Percentiles rank a stretch among this genome's conserved stretches.
Evolutionary conservation across 1,140 invertebrate species (phyloP).

Genomic region (Drosophila subobscura): DNA sequence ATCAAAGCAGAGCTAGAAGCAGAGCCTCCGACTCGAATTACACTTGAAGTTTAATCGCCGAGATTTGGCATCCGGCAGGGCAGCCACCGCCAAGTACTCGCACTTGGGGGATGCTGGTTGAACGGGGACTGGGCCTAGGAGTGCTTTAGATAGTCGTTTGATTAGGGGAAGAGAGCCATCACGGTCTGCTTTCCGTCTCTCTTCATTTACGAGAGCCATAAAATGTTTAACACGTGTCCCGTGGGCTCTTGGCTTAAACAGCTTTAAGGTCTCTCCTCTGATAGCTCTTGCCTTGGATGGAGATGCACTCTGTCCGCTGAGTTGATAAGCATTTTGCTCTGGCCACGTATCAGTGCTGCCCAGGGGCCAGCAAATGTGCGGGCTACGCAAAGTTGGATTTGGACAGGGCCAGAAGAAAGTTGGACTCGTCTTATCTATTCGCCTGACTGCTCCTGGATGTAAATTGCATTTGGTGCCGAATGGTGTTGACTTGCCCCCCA

Average conservation of each 20-base stretch:
- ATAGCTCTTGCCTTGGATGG: background rate
- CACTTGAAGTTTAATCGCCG: constrained; percentile 45
- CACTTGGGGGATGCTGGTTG: background rate
- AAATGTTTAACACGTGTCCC: constrained; percentile 54
- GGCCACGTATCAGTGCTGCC: constrained; percentile 46
- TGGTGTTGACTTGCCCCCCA: background rate
- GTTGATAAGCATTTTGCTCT: constrained; percentile 33
- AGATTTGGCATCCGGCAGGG: constrained; percentile 33
- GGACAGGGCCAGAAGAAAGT: constrained; percentile 28
- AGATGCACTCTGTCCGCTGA: constrained; percentile 43
- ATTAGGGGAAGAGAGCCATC: background rate
- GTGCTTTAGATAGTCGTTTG: constrained; percentile 9
- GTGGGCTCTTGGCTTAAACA: background rate
- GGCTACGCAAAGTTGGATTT: constrained; percentile 10
- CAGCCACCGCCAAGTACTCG: constrained; percentile 11
- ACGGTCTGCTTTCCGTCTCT: constrained; percentile 26
- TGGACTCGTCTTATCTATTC: constrained; percentile 25
- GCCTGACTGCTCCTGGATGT: constrained; percentile 24
- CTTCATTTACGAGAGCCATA: constrained; percentile 36
- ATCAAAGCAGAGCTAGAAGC: constrained; percentile 18
- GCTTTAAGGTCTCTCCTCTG: constrained; percentile 3
- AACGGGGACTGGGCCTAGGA: background rate
- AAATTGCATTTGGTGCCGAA: background rate
- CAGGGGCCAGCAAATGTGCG: constrained; percentile 28
- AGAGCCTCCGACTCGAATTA: constrained; percentile 21